A percentile compares a stretch with the other conserved stretches of the same genome.
phyloP scores from a whole-genome alignment of 2,797 vertebrate species.

The Lithobates pipiens region DNA sequence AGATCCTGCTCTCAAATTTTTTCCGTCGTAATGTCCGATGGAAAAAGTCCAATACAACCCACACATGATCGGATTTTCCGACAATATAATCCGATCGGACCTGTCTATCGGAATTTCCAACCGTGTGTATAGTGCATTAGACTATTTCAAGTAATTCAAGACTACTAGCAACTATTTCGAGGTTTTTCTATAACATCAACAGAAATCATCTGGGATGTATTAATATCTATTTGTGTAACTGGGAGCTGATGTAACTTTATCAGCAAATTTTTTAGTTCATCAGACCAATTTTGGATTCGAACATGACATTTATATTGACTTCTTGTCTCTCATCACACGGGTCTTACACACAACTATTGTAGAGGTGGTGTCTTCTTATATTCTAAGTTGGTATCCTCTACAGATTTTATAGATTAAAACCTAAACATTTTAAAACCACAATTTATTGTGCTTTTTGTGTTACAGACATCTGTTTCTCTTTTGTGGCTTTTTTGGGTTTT shows the following conservation, averaged over 20 bases:
- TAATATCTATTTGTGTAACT: neutral
- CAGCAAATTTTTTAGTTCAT: neutral
- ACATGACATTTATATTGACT: neutral
- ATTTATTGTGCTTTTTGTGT: constrained; percentile 34
- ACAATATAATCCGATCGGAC: too few species aligned
- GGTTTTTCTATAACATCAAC: too few species aligned
- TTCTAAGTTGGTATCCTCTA: neutral
- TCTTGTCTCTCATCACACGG: neutral
- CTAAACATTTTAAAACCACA: neutral
- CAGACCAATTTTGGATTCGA: neutral
- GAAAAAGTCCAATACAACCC: too few species aligned
- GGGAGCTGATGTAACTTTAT: neutral
- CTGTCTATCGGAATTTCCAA: too few species aligned
- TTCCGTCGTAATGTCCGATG: too few species aligned
- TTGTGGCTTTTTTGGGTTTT: constrained; percentile 25
- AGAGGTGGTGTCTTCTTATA: constrained; percentile 28
- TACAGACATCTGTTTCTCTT: constrained; percentile 44
- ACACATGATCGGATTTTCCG: too few species aligned
- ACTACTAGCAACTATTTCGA: too few species aligned
- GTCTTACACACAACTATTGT: neutral
- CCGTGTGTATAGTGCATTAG: too few species aligned
- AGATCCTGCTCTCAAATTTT: too few species aligned
- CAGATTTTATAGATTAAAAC: constrained; percentile 35
- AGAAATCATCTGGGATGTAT: neutral
- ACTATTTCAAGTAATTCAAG: too few species aligned